phyloP scores from a whole-genome alignment of 2,797 vertebrate genomes.

The Gastrophryne carolinensis region DNA sequence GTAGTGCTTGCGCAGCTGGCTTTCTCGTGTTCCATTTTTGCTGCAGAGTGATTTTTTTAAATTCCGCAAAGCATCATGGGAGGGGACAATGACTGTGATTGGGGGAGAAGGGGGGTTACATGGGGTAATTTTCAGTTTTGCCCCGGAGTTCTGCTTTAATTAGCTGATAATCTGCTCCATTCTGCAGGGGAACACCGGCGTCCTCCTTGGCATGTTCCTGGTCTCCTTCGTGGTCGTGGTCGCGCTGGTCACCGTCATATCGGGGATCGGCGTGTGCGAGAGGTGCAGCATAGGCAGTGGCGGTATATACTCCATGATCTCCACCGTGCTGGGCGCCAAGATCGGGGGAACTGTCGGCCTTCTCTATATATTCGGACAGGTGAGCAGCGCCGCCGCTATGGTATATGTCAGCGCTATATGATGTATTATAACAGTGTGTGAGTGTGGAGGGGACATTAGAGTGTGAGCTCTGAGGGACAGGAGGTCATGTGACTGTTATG shows the following conservation, averaged over 20 bases:
- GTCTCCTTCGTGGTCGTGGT: constrained; percentile 88
- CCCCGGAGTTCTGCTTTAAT: neutral
- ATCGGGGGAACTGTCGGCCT: constrained; percentile 88
- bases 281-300: constrained; percentile 81
- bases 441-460: too few relatives aligned
- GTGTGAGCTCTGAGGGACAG: too few relatives aligned
- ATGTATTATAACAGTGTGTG: too few relatives aligned
- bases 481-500: too few relatives aligned
- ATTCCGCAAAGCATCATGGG: too few relatives aligned
- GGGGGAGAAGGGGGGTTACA: too few relatives aligned
- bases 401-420: too few relatives aligned
- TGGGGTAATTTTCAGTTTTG: neutral
- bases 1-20: too few relatives aligned
- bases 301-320: constrained; percentile 95
- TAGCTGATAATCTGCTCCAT: neutral
- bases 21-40: too few relatives aligned
- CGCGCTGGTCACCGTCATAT: constrained; percentile 89
- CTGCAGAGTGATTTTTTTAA: too few relatives aligned
- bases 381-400: constrained; percentile 63
- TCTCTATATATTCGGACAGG: constrained; percentile 96
- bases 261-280: constrained; percentile 87
- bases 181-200: constrained; percentile 91
- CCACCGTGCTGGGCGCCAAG: constrained; percentile 85
- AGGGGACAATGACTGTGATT: too few relatives aligned
- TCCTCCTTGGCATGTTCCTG: constrained; percentile 85